These are phyloP conservation scores for Schizothorax lantsangensis DNA, from an alignment of 2,797 vertebrate species.

Conservation along the genomic window DNA sequence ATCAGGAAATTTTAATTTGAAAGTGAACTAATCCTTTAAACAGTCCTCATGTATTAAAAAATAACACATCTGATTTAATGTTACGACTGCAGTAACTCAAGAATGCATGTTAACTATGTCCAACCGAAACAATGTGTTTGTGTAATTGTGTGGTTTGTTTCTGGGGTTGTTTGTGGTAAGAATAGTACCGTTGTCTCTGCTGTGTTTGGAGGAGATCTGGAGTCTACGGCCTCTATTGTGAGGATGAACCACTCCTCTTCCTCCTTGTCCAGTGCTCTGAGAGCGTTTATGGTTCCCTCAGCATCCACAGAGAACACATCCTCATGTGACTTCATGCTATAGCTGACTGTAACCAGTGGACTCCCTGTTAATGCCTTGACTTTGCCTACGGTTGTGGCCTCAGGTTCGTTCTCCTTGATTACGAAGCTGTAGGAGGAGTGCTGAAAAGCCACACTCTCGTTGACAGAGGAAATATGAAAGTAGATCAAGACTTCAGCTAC, in stretches of 20 bases:
- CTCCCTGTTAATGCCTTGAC: conserved; percentile 72
- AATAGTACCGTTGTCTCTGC: conserved; percentile 74
- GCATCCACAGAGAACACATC: conserved; percentile 73
- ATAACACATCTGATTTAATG: too few species aligned
- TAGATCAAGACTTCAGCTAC: conserved; percentile 73
- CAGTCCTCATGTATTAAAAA: too few species aligned
- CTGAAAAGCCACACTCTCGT: conserved; percentile 70
- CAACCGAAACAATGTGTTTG: too few species aligned
- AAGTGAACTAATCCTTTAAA: too few species aligned
- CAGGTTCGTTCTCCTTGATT: conserved; percentile 69
- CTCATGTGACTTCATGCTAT: conserved; percentile 70
- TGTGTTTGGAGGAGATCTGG: conserved; percentile 70
- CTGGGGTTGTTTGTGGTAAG: neutral
- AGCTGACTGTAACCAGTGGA: conserved; percentile 63
- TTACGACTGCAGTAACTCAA: too few species aligned
- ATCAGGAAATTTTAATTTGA: too few species aligned
- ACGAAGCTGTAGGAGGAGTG: conserved; percentile 78
- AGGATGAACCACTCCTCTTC: conserved; percentile 73
- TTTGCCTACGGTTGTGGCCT: conserved; percentile 65
- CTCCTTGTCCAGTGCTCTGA: conserved; percentile 72
- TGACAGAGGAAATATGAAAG: conserved; percentile 62
- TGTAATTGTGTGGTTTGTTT: too few species aligned
- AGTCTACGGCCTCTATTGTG: conserved; percentile 77
- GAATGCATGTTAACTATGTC: too few species aligned
- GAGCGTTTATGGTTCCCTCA: conserved; percentile 70